Conservation (phyloP, 2,797 vertebrate species). For the Nasua narica region DNA sequence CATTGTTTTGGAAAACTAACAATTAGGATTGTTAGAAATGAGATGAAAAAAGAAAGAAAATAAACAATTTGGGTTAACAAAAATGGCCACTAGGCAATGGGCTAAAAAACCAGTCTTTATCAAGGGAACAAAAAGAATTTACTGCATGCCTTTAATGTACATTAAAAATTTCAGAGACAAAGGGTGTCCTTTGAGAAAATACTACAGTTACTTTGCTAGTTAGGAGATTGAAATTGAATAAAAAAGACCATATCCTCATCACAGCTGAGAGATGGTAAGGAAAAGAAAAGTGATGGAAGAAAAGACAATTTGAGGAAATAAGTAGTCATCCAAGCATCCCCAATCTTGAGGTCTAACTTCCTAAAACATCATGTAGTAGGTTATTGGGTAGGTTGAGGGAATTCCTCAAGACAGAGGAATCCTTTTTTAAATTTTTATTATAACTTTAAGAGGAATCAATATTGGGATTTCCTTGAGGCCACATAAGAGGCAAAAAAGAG, state of each 20-base stretch:
- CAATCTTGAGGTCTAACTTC: background rate
- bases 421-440: background rate
- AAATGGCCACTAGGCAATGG: background rate
- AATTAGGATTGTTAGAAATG: background rate
- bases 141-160: background rate
- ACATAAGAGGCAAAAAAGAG: background rate
- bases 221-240: background rate
- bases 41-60: background rate
- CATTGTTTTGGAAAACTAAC: background rate
- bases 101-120: background rate
- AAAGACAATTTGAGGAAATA: background rate
- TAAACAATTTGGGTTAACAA: background rate
- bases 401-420: background rate
- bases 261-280: background rate
- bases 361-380: background rate
- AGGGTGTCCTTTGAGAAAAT: background rate
- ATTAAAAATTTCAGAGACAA: background rate
- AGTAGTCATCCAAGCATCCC: accelerated
- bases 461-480: background rate
- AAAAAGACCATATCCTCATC: background rate
- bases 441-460: background rate
- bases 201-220: background rate
- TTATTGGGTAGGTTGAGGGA: background rate
- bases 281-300: background rate
- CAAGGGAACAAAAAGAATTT: background rate